Evolutionary conservation across 2,888 invertebrate species (phyloP).

Genomic region (Catocala nupta): DNA sequence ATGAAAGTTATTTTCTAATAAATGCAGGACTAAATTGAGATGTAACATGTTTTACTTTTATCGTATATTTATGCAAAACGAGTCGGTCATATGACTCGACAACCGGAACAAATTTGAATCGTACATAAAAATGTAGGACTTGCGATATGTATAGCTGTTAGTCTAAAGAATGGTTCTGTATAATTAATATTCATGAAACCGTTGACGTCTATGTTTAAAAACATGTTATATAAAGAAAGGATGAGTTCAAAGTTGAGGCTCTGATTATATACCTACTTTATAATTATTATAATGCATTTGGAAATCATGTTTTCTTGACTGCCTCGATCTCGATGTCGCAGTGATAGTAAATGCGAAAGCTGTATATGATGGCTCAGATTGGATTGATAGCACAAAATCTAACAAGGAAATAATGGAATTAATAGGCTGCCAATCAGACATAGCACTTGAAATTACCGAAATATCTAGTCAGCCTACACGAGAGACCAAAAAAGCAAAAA

Average conservation of each 20-base stretch:
- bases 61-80: constrained; percentile 42
- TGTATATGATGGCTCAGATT: too few species aligned
- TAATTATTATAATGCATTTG: too few species aligned
- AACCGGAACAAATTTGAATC: constrained; percentile 33
- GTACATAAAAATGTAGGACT: constrained; percentile 14
- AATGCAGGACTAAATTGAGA: constrained; percentile 16
- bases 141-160: neutral
- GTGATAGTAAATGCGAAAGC: too few species aligned
- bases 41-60: constrained; percentile 23
- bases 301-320: too few species aligned
- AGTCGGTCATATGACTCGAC: constrained; percentile 29
- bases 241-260: constrained; percentile 2
- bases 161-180: constrained; percentile 14
- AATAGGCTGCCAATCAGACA: too few species aligned
- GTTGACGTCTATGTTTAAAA: neutral
- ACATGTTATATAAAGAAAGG: neutral
- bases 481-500: too few species aligned
- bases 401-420: too few species aligned
- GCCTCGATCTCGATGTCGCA: too few species aligned
- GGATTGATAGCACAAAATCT: too few species aligned
- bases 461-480: too few species aligned
- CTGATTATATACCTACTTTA: neutral
- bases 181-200: constrained; percentile 6
- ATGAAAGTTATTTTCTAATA: constrained; percentile 29
- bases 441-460: too few species aligned